Evolutionary conservation across 2,113 vertebrate species (phyloP).

Genomic region (Erythrolamprus reginae): DNA sequence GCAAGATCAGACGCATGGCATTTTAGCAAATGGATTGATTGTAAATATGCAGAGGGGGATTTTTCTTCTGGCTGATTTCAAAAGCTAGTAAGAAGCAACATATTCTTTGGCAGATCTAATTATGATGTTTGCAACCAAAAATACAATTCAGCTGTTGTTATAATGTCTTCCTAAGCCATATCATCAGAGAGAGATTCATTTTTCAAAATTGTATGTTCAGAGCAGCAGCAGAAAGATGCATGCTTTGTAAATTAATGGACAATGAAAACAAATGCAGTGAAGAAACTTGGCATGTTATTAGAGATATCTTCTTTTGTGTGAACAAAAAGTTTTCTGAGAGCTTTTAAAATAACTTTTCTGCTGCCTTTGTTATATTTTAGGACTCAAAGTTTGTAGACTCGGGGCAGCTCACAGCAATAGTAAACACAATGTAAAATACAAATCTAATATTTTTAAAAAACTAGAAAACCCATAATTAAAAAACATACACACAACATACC

Average conservation of each 20-base stretch:
- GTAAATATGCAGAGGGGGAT: background rate
- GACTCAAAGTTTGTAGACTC: too few species aligned
- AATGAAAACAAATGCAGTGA: background rate
- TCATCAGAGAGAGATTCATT: slow-evolving; percentile 31
- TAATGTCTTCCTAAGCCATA: background rate
- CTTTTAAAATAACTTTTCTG: background rate
- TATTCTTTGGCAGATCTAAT: slow-evolving; percentile 32
- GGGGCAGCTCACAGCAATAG: too few species aligned
- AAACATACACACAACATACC: too few species aligned
- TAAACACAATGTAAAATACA: too few species aligned
- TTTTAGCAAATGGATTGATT: slow-evolving; percentile 19
- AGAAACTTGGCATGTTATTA: background rate
- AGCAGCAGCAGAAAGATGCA: background rate
- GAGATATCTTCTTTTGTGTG: background rate
- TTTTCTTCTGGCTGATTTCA: slow-evolving; percentile 24
- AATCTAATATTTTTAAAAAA: too few species aligned
- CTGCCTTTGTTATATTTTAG: background rate
- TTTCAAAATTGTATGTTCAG: slow-evolving; percentile 11
- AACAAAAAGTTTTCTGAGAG: background rate
- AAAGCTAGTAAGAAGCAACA: slow-evolving; percentile 16
- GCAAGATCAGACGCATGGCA: background rate
- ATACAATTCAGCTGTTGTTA: slow-evolving; percentile 21
- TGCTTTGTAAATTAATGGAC: slow-evolving; percentile 31
- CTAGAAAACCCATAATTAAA: too few species aligned
- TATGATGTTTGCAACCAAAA: slow-evolving; percentile 26